Conservation (phyloP, 2,888 invertebrate species). For the Drosophila putrida region DNA sequence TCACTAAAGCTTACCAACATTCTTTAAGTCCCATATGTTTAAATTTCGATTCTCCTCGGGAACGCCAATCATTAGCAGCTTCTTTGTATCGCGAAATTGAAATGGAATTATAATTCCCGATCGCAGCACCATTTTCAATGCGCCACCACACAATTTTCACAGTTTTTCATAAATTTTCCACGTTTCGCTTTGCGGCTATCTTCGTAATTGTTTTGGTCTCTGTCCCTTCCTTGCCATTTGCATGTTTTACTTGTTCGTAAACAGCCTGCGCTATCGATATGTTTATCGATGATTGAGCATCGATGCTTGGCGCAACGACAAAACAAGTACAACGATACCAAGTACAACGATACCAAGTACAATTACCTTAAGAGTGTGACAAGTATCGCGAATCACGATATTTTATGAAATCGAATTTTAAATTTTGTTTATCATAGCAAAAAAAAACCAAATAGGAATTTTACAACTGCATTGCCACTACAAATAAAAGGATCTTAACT, state of each 20-base stretch:
- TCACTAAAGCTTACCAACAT: constrained; percentile 78
- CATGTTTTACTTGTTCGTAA: constrained; percentile 74
- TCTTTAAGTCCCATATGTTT: constrained; percentile 83
- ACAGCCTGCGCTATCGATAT: constrained; percentile 58
- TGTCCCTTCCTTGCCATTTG: constrained; percentile 66
- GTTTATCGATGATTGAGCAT: constrained; percentile 30
- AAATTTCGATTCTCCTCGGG: constrained; percentile 78
- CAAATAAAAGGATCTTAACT: not conserved
- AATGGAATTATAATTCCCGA: constrained; percentile 83
- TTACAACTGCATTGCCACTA: not conserved
- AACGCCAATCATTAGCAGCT: constrained; percentile 81
- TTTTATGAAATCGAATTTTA: not conserved
- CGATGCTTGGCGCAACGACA: constrained; percentile 11
- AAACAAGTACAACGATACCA: constrained; percentile 15
- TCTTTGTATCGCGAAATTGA: constrained; percentile 83
- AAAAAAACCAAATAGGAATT: not conserved
- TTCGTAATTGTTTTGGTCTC: constrained; percentile 80
- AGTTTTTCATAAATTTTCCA: constrained; percentile 78
- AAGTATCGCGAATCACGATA: not conserved
- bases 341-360: constrained; percentile 1
- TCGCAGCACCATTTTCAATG: constrained; percentile 82
- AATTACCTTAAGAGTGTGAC: not conserved
- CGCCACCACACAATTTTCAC: constrained; percentile 73
- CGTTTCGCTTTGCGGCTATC: constrained; percentile 69
- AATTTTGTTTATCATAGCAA: not conserved